These are phyloP conservation scores for Mycteria americana DNA, from an alignment of 2,797 vertebrate species.

Conservation along the genomic window DNA sequence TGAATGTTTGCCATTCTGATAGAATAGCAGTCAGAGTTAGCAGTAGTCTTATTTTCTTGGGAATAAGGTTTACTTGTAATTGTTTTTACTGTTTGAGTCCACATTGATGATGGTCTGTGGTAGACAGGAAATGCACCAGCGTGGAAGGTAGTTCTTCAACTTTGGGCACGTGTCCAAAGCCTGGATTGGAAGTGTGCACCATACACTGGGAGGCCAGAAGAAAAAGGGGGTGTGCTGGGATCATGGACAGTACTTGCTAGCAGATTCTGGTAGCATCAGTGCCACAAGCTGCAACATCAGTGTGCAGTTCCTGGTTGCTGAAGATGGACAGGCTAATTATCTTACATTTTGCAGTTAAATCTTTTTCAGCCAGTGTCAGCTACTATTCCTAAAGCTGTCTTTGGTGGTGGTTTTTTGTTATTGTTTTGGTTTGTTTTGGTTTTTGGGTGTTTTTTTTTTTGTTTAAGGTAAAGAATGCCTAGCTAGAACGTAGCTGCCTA, in stretches of 20 bases:
- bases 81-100: background rate
- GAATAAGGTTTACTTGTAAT: background rate
- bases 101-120: background rate
- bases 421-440: background rate
- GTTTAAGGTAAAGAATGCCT: background rate
- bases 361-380: background rate
- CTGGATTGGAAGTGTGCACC: background rate
- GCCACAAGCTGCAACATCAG: background rate
- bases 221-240: background rate
- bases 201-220: background rate
- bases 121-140: background rate
- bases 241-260: background rate
- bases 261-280: background rate
- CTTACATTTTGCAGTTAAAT: background rate
- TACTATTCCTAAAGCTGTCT: background rate
- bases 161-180: background rate
- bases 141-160: background rate
- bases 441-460: background rate
- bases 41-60: background rate
- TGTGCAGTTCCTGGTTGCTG: background rate
- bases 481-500: background rate
- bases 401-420: background rate
- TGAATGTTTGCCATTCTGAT: background rate
- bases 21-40: background rate
- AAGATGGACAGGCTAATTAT: background rate